These are phyloP conservation scores for Valencia hispanica DNA, from an alignment of 2,797 vertebrate genomes.

Conservation along the genomic window DNA sequence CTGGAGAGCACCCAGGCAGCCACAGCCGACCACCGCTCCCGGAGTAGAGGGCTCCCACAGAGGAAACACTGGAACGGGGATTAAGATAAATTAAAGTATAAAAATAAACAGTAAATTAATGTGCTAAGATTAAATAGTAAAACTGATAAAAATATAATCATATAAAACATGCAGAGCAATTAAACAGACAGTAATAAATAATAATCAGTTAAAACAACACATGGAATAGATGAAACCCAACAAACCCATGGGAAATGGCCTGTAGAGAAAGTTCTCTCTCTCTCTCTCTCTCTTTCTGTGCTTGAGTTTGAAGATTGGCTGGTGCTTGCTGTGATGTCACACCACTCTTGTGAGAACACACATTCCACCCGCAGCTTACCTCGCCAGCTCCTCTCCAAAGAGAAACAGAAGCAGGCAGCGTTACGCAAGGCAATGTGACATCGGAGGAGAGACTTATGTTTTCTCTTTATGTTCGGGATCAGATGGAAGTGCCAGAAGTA, in stretches of 20 bases:
- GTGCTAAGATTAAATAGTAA: too few relatives aligned
- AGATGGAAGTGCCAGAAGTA: constrained; percentile 3
- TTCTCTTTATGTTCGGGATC: constrained; percentile 17
- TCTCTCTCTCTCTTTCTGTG: constrained; percentile 9
- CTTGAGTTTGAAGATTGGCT: constrained; percentile 45
- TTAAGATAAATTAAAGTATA: too few relatives aligned
- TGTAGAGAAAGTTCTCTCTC: constrained; percentile 17
- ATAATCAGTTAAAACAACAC: constrained; percentile 9
- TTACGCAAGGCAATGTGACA: constrained; percentile 58
- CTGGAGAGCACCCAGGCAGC: too few relatives aligned
- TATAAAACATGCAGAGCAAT: too few relatives aligned
- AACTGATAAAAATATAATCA: too few relatives aligned
- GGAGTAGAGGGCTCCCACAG: too few relatives aligned
- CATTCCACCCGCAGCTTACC: constrained; percentile 39
- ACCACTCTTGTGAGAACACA: constrained; percentile 50
- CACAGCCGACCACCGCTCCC: too few relatives aligned
- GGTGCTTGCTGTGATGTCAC: constrained; percentile 73
- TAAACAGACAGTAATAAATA: too few relatives aligned
- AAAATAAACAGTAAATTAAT: too few relatives aligned
- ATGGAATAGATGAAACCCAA: background rate
- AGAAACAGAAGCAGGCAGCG: constrained; percentile 29
- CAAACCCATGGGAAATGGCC: constrained; percentile 2
- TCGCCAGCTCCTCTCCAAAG: constrained; percentile 34
- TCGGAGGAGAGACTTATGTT: background rate
- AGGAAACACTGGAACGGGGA: too few relatives aligned